Percentiles rank a stretch among this genome's conserved stretches.
phyloP scores from a whole-genome alignment of 2,888 invertebrate genomes.

The Zygothrica quintamaculata region DNA sequence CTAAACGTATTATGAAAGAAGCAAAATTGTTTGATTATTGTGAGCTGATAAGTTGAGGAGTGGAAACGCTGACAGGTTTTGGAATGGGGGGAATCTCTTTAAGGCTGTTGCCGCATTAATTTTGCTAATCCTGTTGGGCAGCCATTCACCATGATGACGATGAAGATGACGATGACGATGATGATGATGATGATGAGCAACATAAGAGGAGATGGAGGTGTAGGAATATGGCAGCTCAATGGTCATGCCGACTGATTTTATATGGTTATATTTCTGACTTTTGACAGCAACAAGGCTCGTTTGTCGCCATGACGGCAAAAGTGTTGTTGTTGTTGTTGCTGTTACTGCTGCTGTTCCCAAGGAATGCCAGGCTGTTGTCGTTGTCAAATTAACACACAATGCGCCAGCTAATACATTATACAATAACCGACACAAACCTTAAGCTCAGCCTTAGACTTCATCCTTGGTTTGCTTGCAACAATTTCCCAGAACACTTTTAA shows the following conservation, averaged over 20 bases:
- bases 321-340: conserved; percentile 60
- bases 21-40: conserved; percentile 46
- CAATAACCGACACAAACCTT: conserved; percentile 48
- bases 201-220: conserved; percentile 24
- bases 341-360: conserved; percentile 53
- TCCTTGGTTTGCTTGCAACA: conserved; percentile 14
- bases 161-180: conserved; percentile 12
- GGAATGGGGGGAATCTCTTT: conserved; percentile 33
- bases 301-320: conserved; percentile 66
- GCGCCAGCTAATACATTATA: conserved; percentile 76
- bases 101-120: conserved; percentile 65
- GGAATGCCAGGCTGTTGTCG: conserved; percentile 53
- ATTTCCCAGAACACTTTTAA: conserved; percentile 68
- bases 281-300: conserved; percentile 76
- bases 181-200: conserved; percentile 18
- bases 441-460: too few relatives aligned
- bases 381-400: conserved; percentile 77
- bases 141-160: conserved; percentile 41
- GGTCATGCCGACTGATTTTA: conserved; percentile 74
- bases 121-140: conserved; percentile 68
- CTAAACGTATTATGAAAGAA: conserved; percentile 33
- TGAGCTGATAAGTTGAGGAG: conserved; percentile 64
- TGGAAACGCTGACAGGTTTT: conserved; percentile 60
- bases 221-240: conserved; percentile 50
- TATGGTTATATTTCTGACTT: conserved; percentile 76